Percentiles rank a stretch among this genome's conserved stretches.
Conservation (phyloP, 2,888 invertebrate species). For the Ethmia dodecea region DNA sequence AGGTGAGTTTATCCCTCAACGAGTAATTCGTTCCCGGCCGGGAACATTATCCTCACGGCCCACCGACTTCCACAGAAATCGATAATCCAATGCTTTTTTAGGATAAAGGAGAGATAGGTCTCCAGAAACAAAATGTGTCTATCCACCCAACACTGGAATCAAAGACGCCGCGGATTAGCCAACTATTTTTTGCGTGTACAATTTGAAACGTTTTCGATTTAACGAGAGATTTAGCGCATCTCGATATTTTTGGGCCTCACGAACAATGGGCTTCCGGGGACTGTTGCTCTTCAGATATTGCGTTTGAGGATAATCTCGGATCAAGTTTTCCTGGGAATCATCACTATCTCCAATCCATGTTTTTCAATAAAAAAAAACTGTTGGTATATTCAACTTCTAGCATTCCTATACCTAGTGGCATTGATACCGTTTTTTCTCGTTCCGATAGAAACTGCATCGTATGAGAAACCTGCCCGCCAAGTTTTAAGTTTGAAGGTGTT, state of each 20-base stretch:
- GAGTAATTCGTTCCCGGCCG: slow-evolving; percentile 66
- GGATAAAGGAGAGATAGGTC: too few relatives aligned
- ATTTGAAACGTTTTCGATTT: slow-evolving; percentile 66
- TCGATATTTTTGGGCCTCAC: slow-evolving; percentile 42
- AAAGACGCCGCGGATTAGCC: slow-evolving; percentile 71
- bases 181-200: slow-evolving; percentile 55
- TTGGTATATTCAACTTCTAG: too few relatives aligned
- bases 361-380: too few relatives aligned
- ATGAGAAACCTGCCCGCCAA: too few relatives aligned
- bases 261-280: slow-evolving; percentile 70
- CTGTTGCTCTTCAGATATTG: slow-evolving; percentile 44
- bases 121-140: slow-evolving; percentile 63
- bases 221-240: slow-evolving; percentile 60
- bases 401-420: too few relatives aligned
- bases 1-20: slow-evolving; percentile 68
- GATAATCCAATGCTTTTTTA: slow-evolving; percentile 68
- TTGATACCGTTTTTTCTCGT: too few relatives aligned
- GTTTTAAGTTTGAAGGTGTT: too few relatives aligned
- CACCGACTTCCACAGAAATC: slow-evolving; percentile 65
- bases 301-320: slow-evolving; percentile 48
- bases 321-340: slow-evolving; percentile 33
- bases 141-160: slow-evolving; percentile 43
- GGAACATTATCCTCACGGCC: slow-evolving; percentile 63
- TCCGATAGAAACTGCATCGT: too few relatives aligned
- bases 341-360: slow-evolving; percentile 3